phyloP scores from a whole-genome alignment of 2,113 vertebrate species.

The Pagrus major region DNA sequence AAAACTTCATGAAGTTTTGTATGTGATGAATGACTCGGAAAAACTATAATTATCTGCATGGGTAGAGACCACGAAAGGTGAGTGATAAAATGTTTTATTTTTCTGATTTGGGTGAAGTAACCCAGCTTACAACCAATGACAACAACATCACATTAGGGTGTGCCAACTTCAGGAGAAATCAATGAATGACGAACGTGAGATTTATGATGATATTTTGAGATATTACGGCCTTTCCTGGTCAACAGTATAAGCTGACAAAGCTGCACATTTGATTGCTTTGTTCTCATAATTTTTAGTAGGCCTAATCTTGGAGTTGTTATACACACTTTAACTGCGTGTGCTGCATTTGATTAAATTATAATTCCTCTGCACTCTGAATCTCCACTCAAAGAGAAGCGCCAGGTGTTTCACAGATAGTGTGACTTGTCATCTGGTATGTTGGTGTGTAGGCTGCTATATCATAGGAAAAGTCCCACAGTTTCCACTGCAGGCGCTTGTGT shows the following conservation, averaged over 20 bases:
- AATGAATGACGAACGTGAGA: background rate
- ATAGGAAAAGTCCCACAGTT: conserved; percentile 65
- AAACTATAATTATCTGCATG: conserved; percentile 24
- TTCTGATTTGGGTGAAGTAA: conserved; percentile 15
- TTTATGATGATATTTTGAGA: background rate
- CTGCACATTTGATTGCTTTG: conserved; percentile 11
- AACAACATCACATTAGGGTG: background rate
- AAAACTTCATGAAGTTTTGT: no score
- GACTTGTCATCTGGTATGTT: conserved; percentile 72
- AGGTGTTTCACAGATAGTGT: conserved; percentile 71
- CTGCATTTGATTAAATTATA: conserved; percentile 46
- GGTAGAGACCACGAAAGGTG: background rate
- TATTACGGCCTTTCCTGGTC: background rate
- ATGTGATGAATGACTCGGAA: no score
- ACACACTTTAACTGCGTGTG: conserved; percentile 31
- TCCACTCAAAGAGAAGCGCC: conserved; percentile 52
- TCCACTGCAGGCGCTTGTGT: conserved; percentile 77
- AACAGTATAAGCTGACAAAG: conserved; percentile 21
- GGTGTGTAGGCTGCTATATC: conserved; percentile 69
- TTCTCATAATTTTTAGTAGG: conserved; percentile 8
- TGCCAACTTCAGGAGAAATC: background rate
- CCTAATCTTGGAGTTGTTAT: conserved; percentile 11
- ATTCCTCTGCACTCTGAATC: conserved; percentile 45
- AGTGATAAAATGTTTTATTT: background rate
- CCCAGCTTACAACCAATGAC: background rate